Evolutionary conservation across 1,140 invertebrate genomes (phyloP), one percentile per base, ranked within the genome.

Genomic region (Meloidogyne floridensis): DNA sequence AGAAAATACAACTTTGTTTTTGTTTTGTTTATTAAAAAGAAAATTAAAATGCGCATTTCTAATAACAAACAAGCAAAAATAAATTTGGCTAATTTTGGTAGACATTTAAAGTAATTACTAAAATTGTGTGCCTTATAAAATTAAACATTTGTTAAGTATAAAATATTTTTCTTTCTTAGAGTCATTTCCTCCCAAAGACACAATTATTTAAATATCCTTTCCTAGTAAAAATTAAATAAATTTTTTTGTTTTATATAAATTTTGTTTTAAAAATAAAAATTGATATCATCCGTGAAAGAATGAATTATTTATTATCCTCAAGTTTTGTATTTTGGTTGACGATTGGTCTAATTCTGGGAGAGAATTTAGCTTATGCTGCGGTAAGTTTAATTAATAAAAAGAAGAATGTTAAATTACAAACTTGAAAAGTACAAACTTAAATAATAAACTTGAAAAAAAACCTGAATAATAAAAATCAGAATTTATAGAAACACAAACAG

Each of bases 1-100:
- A 47, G 53, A 54, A 13, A 54, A 9, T 54, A 54, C 53, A 54
- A 54, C 3, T 13, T 54, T 54, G 7, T 3, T 65, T 65, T 65
- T 32, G 32, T 32, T 32, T 32, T 32, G 32, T 32, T 32, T 32
- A 32, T 32, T 32, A 32, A 32, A 32, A 32, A 32, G 32, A 32
- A 32, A 32, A 32, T 32, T 32, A 32, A 32, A 47, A 47, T 47
- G 47, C 47, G 47, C 15, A n/a, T 32, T 43, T 32, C 32, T 18
- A 18, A 73, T 8, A 73, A 73, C 7, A 53, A 73, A 47, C 32
- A 32, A 32, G 32, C 32, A 32, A 32, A 51, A 20, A 43, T 15
- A 47, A 73, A 73, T 43, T 47, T 73, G 13, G 72, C 42, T 73
- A 73, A 73, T 73, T 47, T 73, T 18, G 8, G 18, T 42, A 73